Evolutionary conservation across 1,140 invertebrate genomes (phyloP), one percentile per base, ranked within the genome.

Genomic region (Drosophila setifemur): DNA sequence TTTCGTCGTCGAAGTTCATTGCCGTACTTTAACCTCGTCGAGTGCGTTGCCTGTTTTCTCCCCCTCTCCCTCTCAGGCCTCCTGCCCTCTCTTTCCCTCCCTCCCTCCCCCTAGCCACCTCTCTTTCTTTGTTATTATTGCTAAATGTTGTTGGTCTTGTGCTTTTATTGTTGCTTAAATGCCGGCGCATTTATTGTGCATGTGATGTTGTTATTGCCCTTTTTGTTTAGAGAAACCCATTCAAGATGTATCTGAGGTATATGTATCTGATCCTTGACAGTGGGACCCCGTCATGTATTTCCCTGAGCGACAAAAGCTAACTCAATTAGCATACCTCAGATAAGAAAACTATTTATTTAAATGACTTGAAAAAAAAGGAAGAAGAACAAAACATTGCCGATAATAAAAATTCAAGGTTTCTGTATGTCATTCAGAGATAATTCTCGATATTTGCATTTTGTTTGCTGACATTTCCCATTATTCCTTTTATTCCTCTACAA

Each of bases 1-100:
- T 69, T 58, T 45, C 35, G 57, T 61, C 74, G 57, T 42, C 73
- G 75, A 85, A 85, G 81, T 85, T 85, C 81, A 85, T 81, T 85
- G 81, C 42, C 81, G 75, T 86, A 73, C 81, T 58, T 86, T 72
- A 79, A 81, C 79, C 81, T 86, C 67, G 50, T 3, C 33, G 37
- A 70, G 79, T 83, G 63, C 79, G 79, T 78, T 74, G 79, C 70
- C 81, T 64, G 58, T 37, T 42, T 61, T 33, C 33, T 42, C 26
- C 47, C 29, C 6, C 57, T 52, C 9, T 45, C 40, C n/a, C 45
- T 11, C 4, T n/a, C n/a, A n/a, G n/a, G n/a, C n/a, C n/a, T n/a
- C n/a, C n/a, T n/a, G n/a, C n/a, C n/a, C n/a, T 25, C 29, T 35
- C 28, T n/a, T 3, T 14, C 28, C 3, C n/a, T 4, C 16, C 6